phyloP scores from a whole-genome alignment of 2,113 vertebrate genomes.

The Guaruba guarouba region DNA sequence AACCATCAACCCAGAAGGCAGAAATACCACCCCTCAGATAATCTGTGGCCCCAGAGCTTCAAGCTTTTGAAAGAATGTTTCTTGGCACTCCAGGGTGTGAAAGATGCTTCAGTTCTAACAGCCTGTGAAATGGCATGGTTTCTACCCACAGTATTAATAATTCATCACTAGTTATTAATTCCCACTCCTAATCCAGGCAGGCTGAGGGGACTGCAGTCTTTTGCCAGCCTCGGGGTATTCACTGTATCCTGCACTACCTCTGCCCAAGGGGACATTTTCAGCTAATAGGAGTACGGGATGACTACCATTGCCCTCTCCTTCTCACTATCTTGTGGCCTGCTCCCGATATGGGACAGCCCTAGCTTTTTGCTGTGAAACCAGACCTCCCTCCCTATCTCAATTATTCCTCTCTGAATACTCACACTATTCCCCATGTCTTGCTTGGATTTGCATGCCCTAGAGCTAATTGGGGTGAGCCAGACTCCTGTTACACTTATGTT shows the following conservation, averaged over 20 bases:
- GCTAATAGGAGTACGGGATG: neutral
- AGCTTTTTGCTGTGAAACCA: neutral
- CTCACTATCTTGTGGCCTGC: too few species aligned
- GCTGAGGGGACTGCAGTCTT: neutral
- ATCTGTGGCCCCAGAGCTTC: neutral
- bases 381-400: neutral
- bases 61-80: neutral
- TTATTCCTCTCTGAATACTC: neutral
- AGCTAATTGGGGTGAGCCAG: neutral
- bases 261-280: neutral
- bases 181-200: neutral
- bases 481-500: fast-evolving
- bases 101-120: neutral
- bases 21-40: neutral
- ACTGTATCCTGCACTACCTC: neutral
- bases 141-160: neutral
- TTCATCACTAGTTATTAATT: neutral
- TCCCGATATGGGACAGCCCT: neutral
- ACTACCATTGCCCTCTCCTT: neutral
- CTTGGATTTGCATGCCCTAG: neutral
- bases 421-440: fast-evolving
- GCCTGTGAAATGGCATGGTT: neutral
- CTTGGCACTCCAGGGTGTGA: neutral
- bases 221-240: neutral
- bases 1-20: neutral